phyloP scores from a whole-genome alignment of 2,888 invertebrate genomes.

The Cheilosia scutellata region DNA sequence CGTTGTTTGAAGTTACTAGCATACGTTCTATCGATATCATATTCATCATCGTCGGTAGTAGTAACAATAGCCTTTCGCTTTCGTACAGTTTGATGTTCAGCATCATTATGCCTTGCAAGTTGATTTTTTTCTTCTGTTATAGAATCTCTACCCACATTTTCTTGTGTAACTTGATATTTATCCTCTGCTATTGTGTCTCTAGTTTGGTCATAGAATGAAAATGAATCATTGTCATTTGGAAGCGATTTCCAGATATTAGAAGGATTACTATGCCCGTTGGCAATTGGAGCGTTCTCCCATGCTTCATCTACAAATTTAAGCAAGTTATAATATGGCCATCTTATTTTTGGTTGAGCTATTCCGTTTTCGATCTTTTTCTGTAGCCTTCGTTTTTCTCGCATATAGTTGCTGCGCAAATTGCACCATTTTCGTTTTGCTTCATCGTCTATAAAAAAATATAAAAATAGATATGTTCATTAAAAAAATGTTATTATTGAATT shows the following conservation, averaged over 20 bases:
- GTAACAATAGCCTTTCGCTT: background rate
- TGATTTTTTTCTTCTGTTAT: background rate
- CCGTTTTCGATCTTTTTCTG: background rate
- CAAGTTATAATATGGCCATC: background rate
- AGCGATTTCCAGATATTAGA: background rate
- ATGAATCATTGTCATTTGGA: background rate
- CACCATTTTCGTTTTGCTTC: constrained; percentile 1
- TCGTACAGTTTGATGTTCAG: background rate
- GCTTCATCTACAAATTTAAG: background rate
- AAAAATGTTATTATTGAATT: background rate
- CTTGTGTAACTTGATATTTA: constrained; percentile 1
- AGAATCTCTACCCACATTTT: too few relatives aligned
- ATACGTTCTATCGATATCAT: background rate
- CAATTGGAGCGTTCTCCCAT: background rate
- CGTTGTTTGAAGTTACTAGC: background rate
- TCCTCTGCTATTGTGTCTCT: background rate
- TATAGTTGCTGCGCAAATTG: constrained; percentile 5
- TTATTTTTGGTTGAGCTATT: background rate
- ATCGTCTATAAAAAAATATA: background rate
- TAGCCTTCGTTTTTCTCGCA: constrained; percentile 7
- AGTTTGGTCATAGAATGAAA: background rate
- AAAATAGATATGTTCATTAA: background rate
- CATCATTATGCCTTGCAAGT: background rate
- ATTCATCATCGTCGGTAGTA: background rate
- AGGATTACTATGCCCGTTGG: background rate